Base-by-base conservation (phyloP, 2,888 invertebrate genomes). In the Ditylenchus weischeri region DNA sequence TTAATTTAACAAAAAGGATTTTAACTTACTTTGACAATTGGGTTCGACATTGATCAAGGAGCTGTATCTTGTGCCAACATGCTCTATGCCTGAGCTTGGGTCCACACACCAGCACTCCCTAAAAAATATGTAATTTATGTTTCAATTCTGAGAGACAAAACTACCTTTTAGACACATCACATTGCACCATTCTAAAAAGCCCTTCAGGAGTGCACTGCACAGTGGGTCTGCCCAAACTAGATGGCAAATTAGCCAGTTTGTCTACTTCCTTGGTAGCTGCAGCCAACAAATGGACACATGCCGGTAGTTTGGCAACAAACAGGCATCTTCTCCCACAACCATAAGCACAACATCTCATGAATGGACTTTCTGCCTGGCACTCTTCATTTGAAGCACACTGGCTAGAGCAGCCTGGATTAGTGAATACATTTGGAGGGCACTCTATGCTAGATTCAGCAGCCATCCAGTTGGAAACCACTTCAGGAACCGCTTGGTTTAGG, bases 161-260 rank as follows among this genome's bases (percentile, higher is more conserved):
- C 35, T 21, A 64, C 65, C 64, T 64, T 0, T 29, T 48, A 7
- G 36, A 6, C 29, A 48, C 54, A 60, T 79, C 73, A 63, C 79
- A 81, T 64, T 81, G 81, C 61, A 75, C 68, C 54, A 60, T 57
- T 50, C 72, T 54, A 69, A 78, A 81, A 0, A 68, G 62, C 29
- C 80, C 80, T 48, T 76, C 74, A 0, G 65, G 29, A 0, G 73
- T 69, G 64, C 81, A 81, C 57, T 78, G 76, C 29, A 78, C 75
- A 7, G 67, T 43, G 10, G 63, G 57, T 11, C 66, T 62, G 0
- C 47, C 51, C 15, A 54, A 11, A 49, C 60, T 51, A 23, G 38
- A 19, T 21, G 64, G 35, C 50, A n/a, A 38, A 29, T 60, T 15
- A 23, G 51, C 63, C 35, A 65, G 36, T 54, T 71, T 72, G 38